phyloP scores from a whole-genome alignment of 2,888 invertebrate genomes.

The Megastigmus dorsalis region DNA sequence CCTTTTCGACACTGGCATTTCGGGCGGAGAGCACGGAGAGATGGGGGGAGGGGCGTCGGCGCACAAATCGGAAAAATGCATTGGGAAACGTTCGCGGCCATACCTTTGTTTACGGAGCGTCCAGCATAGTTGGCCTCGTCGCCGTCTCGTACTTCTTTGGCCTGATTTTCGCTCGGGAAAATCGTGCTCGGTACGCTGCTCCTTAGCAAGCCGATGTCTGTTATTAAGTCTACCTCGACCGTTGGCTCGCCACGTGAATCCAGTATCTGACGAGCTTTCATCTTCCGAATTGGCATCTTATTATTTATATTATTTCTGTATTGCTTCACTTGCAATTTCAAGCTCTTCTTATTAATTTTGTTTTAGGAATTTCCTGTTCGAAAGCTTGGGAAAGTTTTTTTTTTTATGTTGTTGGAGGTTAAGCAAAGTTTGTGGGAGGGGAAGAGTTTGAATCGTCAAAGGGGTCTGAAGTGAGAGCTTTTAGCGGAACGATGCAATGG shows the following conservation, averaged over 20 bases:
- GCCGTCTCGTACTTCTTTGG: constrained; percentile 65
- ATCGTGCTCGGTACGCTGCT: constrained; percentile 65
- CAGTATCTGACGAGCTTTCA: constrained; percentile 81
- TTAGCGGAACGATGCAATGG: too few relatives aligned
- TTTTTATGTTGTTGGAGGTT: too few relatives aligned
- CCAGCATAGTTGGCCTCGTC: constrained; percentile 64
- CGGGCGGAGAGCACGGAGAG: too few relatives aligned
- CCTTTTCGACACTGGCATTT: too few relatives aligned
- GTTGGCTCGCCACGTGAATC: constrained; percentile 84
- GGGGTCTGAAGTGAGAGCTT: too few relatives aligned
- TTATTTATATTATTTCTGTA: not conserved
- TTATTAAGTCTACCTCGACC: constrained; percentile 75
- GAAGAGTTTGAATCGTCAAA: too few relatives aligned
- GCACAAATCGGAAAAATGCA: too few relatives aligned
- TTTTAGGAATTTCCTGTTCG: constrained; percentile 14
- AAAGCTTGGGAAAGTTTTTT: too few relatives aligned
- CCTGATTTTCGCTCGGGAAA: constrained; percentile 61
- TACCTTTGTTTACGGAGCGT: constrained; percentile 63
- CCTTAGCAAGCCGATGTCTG: constrained; percentile 68
- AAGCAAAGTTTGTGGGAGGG: too few relatives aligned
- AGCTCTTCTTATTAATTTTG: not conserved
- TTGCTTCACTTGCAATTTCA: not conserved
- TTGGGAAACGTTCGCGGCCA: not conserved
- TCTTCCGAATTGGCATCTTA: constrained; percentile 77
- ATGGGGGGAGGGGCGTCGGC: too few relatives aligned